Percentiles rank a stretch among this genome's conserved stretches.
phyloP scores from a whole-genome alignment of 2,888 invertebrate species.

The Xestia rhomboidea region DNA sequence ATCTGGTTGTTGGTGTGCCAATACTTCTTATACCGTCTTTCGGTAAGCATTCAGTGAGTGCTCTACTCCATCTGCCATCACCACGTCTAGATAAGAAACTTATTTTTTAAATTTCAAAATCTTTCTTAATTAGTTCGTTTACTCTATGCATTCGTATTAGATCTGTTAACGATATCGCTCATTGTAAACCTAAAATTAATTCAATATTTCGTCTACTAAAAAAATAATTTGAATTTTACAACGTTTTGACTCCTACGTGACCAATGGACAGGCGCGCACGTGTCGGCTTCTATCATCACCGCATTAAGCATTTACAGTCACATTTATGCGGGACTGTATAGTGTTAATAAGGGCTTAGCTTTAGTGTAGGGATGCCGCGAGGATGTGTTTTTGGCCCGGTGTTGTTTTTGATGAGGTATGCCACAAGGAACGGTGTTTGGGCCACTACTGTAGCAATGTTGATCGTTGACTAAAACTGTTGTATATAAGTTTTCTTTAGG shows the following conservation, averaged over 20 bases:
- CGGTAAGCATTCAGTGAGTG: too few relatives aligned
- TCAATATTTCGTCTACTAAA: not conserved
- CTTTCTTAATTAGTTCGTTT: too few relatives aligned
- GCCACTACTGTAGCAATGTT: not conserved
- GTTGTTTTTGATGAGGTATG: not conserved
- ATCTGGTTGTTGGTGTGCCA: too few relatives aligned
- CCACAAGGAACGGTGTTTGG: not conserved
- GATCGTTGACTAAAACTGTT: not conserved
- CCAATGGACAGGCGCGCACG: slow-evolving; percentile 72
- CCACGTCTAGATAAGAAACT: too few relatives aligned
- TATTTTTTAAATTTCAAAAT: too few relatives aligned
- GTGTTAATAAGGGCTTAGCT: slow-evolving; percentile 48
- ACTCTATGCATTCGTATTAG: too few relatives aligned
- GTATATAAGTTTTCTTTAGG: not conserved
- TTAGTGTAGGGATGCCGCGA: slow-evolving; percentile 47
- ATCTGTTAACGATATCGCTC: not conserved
- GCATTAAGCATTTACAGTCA: slow-evolving; percentile 76
- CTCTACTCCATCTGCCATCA: too few relatives aligned
- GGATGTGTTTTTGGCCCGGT: not conserved
- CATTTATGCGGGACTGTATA: slow-evolving; percentile 52
- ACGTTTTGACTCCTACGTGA: slow-evolving; percentile 53
- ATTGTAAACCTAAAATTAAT: not conserved
- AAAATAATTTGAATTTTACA: slow-evolving; percentile 36
- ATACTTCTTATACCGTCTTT: too few relatives aligned
- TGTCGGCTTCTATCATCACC: slow-evolving; percentile 78